These are phyloP conservation scores for Scomber colias DNA, from an alignment of 2,113 vertebrate genomes.

Conservation along the genomic window DNA sequence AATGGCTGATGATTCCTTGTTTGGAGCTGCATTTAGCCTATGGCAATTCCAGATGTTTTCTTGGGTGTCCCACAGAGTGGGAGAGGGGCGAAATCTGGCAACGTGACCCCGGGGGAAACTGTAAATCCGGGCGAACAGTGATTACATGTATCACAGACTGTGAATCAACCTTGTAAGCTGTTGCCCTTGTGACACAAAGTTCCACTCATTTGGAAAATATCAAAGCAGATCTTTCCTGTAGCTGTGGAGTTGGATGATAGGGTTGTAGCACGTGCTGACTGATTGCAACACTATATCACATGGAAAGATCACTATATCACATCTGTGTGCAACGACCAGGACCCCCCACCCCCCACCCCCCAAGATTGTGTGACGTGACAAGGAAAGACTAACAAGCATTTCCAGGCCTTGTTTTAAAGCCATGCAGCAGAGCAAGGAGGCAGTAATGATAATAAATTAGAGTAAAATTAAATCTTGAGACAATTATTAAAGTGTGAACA, in stretches of 20 bases:
- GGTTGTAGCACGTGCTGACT: slow-evolving; percentile 19
- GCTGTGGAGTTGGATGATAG: not conserved
- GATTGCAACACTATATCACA: slow-evolving; percentile 47
- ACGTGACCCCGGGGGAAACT: slow-evolving; percentile 44
- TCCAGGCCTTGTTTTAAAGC: slow-evolving; percentile 27
- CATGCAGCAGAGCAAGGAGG: not conserved
- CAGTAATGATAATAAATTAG: slow-evolving; percentile 29
- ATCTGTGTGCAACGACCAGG: slow-evolving; percentile 34
- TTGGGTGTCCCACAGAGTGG: slow-evolving; percentile 47
- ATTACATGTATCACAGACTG: slow-evolving; percentile 49
- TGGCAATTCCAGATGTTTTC: slow-evolving; percentile 74
- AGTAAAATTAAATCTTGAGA: slow-evolving; percentile 26
- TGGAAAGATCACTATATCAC: slow-evolving; percentile 44
- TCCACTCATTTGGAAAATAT: slow-evolving; percentile 55
- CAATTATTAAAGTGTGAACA: slow-evolving; percentile 17
- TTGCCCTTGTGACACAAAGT: slow-evolving; percentile 36
- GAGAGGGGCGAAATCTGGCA: slow-evolving; percentile 22
- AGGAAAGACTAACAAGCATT: slow-evolving; percentile 35
- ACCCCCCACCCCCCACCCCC: not conserved
- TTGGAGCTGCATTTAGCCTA: slow-evolving; percentile 7
- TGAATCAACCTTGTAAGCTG: slow-evolving; percentile 33
- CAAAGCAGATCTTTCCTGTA: slow-evolving; percentile 29
- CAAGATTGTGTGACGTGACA: slow-evolving; percentile 13
- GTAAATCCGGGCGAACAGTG: slow-evolving; percentile 40
- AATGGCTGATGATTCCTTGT: slow-evolving; percentile 37